Evolutionary conservation across 1,140 invertebrate genomes (phyloP), one percentile per base, ranked within the genome.

Genomic region (Scaptomyza montana): DNA sequence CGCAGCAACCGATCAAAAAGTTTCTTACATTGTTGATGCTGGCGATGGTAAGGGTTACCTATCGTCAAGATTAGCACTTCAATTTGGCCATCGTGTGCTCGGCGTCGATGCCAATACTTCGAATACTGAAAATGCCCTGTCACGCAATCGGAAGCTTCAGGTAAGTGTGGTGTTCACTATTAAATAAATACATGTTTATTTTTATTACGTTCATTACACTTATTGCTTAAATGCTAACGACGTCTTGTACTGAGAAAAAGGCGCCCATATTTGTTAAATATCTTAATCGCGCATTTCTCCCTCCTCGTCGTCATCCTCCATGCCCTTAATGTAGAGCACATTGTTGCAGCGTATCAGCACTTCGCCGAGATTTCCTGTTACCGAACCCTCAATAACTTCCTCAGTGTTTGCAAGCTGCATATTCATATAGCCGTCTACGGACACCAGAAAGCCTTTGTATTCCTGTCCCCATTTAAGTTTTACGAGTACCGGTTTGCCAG

Each of bases 391-490:
- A 74, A 99, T 96, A 85, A 96, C 97, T 94, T 99, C 99, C 93
- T 99, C 98, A n/a, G 98, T 98, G 90, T 99, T 99, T 0, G 98
- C 98, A 61, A 99, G 92, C 93, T 99, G 98, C 73, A 99, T 93
- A 93, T 99, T 99, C 99, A 99, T 99, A 91, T 99, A 99, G 6
- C 97, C 97, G 94, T 99, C 99, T 9, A 99, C 97, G 4, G 98
- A 99, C 0, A 99, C 98, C 21, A 99, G 92, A 77, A 98, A 97
- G 7, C 99, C 99, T 94, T 99, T 99, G 92, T 99, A 99, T 93
- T 99, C 99, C 92, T 99, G 98, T 33, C 99, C 99, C 99, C 99
- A 99, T 92, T 99, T 99, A 47, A 99, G 93, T 94, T 99, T 99
- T 1, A 99, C 97, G 90, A 99, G 95, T 10, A 99, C 98, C 45